A percentile compares a stretch with the other conserved stretches of the same genome.
Conservation (phyloP, 1,140 invertebrate genomes). For the Vollenhovia emeryi region DNA sequence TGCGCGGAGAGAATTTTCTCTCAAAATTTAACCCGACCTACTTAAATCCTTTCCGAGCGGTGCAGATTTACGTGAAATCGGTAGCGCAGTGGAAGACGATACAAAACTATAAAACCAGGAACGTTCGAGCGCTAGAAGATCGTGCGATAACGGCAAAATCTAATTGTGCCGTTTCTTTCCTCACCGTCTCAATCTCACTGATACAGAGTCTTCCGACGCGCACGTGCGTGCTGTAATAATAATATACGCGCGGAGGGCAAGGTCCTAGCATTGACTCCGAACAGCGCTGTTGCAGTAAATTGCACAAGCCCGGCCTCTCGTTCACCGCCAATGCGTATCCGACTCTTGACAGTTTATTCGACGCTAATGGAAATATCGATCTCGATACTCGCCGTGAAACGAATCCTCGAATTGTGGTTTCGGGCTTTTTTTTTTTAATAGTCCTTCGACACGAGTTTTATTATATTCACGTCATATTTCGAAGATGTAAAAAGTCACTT, state of each 20-base stretch:
- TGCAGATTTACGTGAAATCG: slow-evolving; percentile 30
- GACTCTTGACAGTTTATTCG: slow-evolving; percentile 10
- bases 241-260: slow-evolving; percentile 66
- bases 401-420: slow-evolving; percentile 3
- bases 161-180: background rate
- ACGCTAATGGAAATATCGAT: slow-evolving; percentile 9
- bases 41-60: too few relatives aligned
- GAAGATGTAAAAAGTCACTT: background rate
- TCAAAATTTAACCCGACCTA: too few relatives aligned
- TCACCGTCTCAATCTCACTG: background rate
- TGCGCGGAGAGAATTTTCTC: too few relatives aligned
- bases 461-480: background rate
- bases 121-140: background rate
- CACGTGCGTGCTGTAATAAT: slow-evolving; percentile 57
- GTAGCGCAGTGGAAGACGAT: background rate
- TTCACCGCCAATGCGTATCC: slow-evolving; percentile 33
- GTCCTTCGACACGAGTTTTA: background rate
- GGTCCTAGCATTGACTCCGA: slow-evolving; percentile 73
- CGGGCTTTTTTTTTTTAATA: background rate
- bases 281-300: slow-evolving; percentile 65
- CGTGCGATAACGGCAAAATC: background rate
- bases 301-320: slow-evolving; percentile 63
- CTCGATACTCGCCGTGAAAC: background rate
- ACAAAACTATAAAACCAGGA: background rate
- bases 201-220: slow-evolving; percentile 39